Base-by-base conservation (phyloP, 2,888 invertebrate species). In the Urechis unicinctus region DNA sequence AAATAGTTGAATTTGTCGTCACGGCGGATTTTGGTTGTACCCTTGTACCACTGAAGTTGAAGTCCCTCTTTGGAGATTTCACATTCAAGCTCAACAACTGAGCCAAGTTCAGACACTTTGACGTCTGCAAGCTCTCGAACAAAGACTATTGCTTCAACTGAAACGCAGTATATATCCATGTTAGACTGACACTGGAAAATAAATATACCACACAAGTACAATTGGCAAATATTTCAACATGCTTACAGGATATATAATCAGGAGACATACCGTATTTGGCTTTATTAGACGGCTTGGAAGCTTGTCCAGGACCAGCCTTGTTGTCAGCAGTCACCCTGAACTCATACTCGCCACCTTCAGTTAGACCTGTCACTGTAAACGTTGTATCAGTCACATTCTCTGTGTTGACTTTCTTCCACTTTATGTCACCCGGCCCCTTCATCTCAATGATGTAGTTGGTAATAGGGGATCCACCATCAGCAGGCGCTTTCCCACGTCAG, bases 281-380 rank as follows among this genome's bases (percentile, higher is more conserved):
- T 9, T 64, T 47, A 17, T 61, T 53, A n/a, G 67, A 65, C 13
- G 70, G 65, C 41, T 60, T 59, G 3, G 72, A 58, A 42, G 70
- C 64, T 59, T 89, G 88, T 6, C 92, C 91, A 88, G 89, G 89
- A 31, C 92, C 93, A 73, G 89, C 89, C 65, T 90, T 84, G 80
- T 92, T 93, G 55, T 89, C 83, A 1, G 92, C 90, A 0, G 89
- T 89, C 6, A 93, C 85, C 55, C 91, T 84, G 79, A 93, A 91
- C 74, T 88, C 87, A 74, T 92, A 92, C 28, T 67, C 63, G 36
- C 64, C 61, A 31, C 65, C 67, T 51, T 69, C 67, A 13, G 63
- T 56, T 21, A 72, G 60, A 30, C 57, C 55, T 26, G 52, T 55
- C 3, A 66, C 54, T 41, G 60, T 53, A 31, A 55, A 44, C 45